Conservation (phyloP, 2,888 invertebrate genomes). For the Heliconius hortense region DNA sequence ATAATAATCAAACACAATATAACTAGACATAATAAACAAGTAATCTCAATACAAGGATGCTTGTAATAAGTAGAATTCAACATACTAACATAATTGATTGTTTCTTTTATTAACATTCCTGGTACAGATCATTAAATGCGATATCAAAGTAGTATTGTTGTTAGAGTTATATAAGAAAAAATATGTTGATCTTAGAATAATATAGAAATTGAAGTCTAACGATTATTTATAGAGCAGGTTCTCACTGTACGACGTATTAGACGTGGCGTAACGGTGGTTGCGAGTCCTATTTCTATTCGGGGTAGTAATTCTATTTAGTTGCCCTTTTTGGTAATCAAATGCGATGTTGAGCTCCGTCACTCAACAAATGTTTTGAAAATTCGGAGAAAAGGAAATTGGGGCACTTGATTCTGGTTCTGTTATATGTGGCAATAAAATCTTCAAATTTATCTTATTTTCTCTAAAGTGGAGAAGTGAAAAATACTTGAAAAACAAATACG, state of each 20-base stretch:
- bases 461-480: too few species aligned
- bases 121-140: slow-evolving; percentile 25
- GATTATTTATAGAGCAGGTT: not conserved
- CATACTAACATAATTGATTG: slow-evolving; percentile 32
- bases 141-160: slow-evolving; percentile 21
- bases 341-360: too few species aligned
- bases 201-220: not conserved
- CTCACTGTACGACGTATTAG: too few species aligned
- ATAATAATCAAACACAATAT: not conserved
- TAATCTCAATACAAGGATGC: not conserved
- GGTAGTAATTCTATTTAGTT: too few species aligned
- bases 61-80: slow-evolving; percentile 19
- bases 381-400: too few species aligned
- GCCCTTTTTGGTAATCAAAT: too few species aligned
- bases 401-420: too few species aligned
- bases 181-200: not conserved
- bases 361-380: too few species aligned
- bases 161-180: slow-evolving; percentile 9
- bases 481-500: too few species aligned
- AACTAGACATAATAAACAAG: not conserved
- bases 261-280: not conserved
- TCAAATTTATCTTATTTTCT: too few species aligned
- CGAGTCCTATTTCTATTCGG: not conserved
- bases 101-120: slow-evolving; percentile 38
- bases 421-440: too few species aligned